A percentile compares a stretch with the other conserved stretches of the same genome.
Conservation (phyloP, 1,140 invertebrate genomes). For the Tetramorium parvispinum region DNA sequence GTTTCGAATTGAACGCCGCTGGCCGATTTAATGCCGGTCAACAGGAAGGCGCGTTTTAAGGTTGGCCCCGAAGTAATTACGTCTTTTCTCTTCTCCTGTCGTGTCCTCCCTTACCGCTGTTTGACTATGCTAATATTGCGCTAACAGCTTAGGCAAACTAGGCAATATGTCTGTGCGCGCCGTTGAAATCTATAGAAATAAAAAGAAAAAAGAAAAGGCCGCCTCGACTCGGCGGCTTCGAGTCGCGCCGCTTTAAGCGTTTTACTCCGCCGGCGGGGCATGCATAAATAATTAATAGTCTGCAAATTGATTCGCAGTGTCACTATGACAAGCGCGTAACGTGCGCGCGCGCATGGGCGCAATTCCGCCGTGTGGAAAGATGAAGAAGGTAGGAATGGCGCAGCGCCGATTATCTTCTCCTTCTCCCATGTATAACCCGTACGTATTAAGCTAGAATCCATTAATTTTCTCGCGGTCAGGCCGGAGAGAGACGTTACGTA, state of each 20-base stretch:
- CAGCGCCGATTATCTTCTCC: not conserved
- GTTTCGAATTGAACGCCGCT: not conserved
- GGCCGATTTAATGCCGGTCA: not conserved
- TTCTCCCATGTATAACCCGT: not conserved
- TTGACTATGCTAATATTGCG: conserved; percentile 73
- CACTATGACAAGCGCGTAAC: conserved; percentile 30
- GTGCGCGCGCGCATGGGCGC: not conserved
- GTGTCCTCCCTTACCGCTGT: conserved; percentile 51
- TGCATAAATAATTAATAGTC: conserved; percentile 71
- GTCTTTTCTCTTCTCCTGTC: not conserved
- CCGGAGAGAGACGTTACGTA: conserved; percentile 57
- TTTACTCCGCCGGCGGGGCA: conserved; percentile 7
- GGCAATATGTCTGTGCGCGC: conserved; percentile 22
- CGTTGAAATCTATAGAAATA: conserved; percentile 39
- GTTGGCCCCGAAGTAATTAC: conserved; percentile 57
- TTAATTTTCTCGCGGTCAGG: conserved; percentile 40
- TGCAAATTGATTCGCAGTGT: conserved; percentile 54
- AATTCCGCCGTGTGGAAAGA: not conserved
- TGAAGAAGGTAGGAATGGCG: conserved; percentile 21
- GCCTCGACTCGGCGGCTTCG: conserved; percentile 17
- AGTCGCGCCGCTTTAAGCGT: conserved; percentile 24
- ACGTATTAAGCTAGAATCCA: conserved; percentile 54
- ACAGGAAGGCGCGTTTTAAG: conserved; percentile 42
- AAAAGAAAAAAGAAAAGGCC: conserved; percentile 11
- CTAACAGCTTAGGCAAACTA: conserved; percentile 72